These are phyloP conservation scores for Willisornis vidua DNA, from an alignment of 2,113 vertebrate genomes.

Conservation along the genomic window DNA sequence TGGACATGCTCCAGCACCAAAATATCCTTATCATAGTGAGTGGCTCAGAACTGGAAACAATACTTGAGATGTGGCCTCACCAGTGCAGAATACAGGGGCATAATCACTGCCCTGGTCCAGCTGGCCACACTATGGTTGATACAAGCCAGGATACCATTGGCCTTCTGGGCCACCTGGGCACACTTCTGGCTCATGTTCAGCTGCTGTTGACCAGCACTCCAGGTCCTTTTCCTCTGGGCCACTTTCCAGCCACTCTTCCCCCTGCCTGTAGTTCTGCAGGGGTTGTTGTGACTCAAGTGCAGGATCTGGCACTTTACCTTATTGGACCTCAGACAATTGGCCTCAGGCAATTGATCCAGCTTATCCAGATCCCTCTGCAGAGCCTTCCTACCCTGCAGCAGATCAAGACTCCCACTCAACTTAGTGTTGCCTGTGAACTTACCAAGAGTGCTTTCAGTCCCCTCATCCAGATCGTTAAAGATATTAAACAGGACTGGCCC, in stretches of 20 bases:
- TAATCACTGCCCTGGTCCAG: too few relatives aligned
- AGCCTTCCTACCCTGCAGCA: not conserved
- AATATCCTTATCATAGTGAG: not conserved
- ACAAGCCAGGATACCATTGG: not conserved
- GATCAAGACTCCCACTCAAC: not conserved
- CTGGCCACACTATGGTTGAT: not conserved
- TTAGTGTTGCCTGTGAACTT: not conserved
- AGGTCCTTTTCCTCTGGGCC: not conserved
- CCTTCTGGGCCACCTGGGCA: not conserved
- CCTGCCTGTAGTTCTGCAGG: too few relatives aligned
- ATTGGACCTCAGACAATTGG: too few relatives aligned
- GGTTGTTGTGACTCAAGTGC: not conserved
- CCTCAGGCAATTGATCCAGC: not conserved
- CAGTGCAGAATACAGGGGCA: not conserved
- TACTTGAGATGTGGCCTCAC: fast-evolving
- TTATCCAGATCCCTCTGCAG: not conserved
- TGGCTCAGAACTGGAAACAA: not conserved
- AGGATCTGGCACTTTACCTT: not conserved
- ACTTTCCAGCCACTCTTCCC: not conserved
- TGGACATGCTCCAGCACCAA: not conserved
- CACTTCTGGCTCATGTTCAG: not conserved
- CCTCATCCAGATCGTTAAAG: not conserved
- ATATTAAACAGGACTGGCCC: not conserved
- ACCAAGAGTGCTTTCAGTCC: not conserved
- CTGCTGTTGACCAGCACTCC: not conserved